These are phyloP conservation scores for Emmelina monodactyla DNA, from an alignment of 2,888 invertebrate genomes.

Conservation along the genomic window DNA sequence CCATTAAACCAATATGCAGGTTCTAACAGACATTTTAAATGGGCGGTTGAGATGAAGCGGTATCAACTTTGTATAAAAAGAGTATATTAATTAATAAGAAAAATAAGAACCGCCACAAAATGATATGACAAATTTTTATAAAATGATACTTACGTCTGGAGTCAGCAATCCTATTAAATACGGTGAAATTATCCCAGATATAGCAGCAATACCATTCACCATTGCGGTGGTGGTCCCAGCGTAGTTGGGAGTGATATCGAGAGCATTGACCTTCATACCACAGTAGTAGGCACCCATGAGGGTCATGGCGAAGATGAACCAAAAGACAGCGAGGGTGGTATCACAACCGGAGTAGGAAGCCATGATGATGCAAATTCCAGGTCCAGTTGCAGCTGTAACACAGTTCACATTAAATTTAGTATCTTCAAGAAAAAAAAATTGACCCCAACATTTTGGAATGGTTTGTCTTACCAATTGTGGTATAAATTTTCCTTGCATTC, in stretches of 20 bases:
- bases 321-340: slow-evolving; percentile 55
- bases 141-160: slow-evolving; percentile 55
- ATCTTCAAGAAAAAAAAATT: too few species aligned
- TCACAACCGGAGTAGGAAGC: slow-evolving; percentile 75
- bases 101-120: background rate
- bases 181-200: slow-evolving; percentile 70
- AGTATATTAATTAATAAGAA: background rate
- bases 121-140: background rate
- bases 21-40: too few species aligned
- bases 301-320: slow-evolving; percentile 71
- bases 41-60: too few species aligned
- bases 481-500: slow-evolving; percentile 71
- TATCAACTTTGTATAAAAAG: background rate
- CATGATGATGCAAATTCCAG: slow-evolving; percentile 71
- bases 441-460: too few species aligned
- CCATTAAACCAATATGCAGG: too few species aligned
- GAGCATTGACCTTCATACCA: slow-evolving; percentile 72
- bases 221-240: slow-evolving; percentile 71
- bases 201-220: slow-evolving; percentile 70
- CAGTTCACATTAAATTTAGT: too few species aligned
- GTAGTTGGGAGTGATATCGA: slow-evolving; percentile 71
- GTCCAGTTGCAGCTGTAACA: slow-evolving; percentile 73
- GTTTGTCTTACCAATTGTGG: slow-evolving; percentile 71
- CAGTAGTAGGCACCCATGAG: slow-evolving; percentile 77
- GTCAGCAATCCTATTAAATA: slow-evolving; percentile 69